Base-by-base conservation (phyloP, 2,113 vertebrate species). In the Paraplagusia blochii region DNA sequence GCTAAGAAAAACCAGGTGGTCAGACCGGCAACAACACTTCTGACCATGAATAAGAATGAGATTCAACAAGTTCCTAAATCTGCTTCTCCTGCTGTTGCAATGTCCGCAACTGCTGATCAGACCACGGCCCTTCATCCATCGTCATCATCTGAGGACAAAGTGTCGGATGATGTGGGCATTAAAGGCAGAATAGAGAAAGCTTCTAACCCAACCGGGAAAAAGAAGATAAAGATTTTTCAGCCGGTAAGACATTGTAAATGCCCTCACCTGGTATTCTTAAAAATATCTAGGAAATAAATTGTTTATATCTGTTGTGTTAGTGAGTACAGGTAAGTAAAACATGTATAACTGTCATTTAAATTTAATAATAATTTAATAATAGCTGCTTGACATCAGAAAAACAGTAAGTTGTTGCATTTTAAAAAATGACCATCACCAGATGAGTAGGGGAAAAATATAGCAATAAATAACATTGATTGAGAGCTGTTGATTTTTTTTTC, bases 191-290 rank as follows among this genome's bases (percentile, higher is more conserved):
- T 99, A 75, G 97, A 99, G 86, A 99, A 99, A 69, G 94, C 97
- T 15, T 91, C 92, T 11, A 93, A 98, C 82, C 96, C 96, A 18
- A 98, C 93, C 45, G 95, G 96, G 51, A 99, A 99, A 88, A 98
- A 97, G 83, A 99, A 97, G 65, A 94, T 99, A 6, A 99, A 99
- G 91, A 98, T 99, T 87, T 99, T 99, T 89, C 95, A 99, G 70
- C 96, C 96, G 83, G 97, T 99, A 88, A 40, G 87, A 85, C 54
- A 10, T 51, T 42, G 11, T 11, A 65, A 29, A 18, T 43, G 16
- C 34, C 61, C 7, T 17, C 15, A 53, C 17, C 5, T n/a, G 33
- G 12, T 35, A 11, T 9, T 6, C 9, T 46, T 55, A 53, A 8
- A 53, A 11, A 6, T 29, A 29, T 29, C 3, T 29, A 4, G 22